Evolutionary conservation across 2,797 vertebrate species (phyloP).

Genomic region (Myotis vivesi): DNA sequence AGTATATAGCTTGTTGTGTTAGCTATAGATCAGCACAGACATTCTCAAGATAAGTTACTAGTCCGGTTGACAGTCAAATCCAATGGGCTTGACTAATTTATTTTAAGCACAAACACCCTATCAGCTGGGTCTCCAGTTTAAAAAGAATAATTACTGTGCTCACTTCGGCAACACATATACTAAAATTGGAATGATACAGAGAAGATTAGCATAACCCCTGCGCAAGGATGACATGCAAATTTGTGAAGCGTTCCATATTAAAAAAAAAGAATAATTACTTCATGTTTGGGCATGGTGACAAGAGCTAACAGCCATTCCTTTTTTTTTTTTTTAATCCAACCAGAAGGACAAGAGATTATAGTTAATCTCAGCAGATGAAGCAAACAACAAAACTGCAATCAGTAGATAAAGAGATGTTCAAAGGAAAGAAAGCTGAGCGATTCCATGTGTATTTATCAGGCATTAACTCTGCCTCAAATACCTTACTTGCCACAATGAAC

Average conservation of each 20-base stretch:
- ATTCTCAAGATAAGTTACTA: not conserved
- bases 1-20: not conserved
- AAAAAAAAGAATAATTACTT: conserved; percentile 33
- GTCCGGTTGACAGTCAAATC: not conserved
- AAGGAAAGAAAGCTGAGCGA: not conserved
- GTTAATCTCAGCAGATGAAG: not conserved
- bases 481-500: not conserved
- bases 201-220: too few relatives aligned
- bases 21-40: not conserved
- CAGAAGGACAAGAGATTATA: not conserved
- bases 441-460: not conserved
- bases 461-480: not conserved
- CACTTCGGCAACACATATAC: too few relatives aligned
- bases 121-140: not conserved
- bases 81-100: not conserved
- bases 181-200: too few relatives aligned
- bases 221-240: too few relatives aligned
- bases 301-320: not conserved
- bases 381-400: not conserved
- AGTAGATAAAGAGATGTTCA: not conserved
- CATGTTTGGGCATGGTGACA: conserved; percentile 14
- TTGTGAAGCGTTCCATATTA: too few relatives aligned
- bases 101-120: not conserved
- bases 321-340: conserved; percentile 3
- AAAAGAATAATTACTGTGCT: conserved; percentile 23